phyloP scores from a whole-genome alignment of 2,113 vertebrate species.

The Galeopterus variegatus region DNA sequence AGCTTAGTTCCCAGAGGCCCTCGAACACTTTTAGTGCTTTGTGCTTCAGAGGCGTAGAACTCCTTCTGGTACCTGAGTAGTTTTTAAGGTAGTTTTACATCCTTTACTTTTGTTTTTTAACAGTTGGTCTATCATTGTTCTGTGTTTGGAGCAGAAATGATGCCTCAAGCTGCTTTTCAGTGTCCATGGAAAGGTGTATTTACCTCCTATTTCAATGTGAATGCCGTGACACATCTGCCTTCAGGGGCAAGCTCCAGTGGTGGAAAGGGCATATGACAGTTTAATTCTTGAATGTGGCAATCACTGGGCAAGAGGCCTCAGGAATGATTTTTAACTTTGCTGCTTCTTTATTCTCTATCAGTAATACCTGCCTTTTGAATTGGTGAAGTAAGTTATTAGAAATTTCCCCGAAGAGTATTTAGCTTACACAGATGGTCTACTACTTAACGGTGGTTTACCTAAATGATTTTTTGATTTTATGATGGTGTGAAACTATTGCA shows the following conservation, averaged over 20 bases:
- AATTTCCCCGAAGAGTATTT: neutral
- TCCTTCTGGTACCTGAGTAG: neutral
- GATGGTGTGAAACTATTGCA: too few species aligned
- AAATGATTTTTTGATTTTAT: too few species aligned
- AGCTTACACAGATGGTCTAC: neutral
- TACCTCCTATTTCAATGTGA: slow-evolving; percentile 11
- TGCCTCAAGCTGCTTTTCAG: neutral
- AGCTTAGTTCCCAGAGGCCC: neutral
- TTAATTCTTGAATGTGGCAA: neutral
- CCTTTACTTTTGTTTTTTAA: neutral
- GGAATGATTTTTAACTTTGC: neutral
- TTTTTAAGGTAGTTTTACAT: neutral
- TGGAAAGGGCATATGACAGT: neutral
- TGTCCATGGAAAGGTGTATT: neutral
- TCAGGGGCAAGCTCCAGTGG: neutral
- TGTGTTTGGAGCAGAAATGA: neutral
- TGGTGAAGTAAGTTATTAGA: neutral
- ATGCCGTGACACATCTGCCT: neutral
- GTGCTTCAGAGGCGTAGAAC: neutral
- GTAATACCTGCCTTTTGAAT: neutral
- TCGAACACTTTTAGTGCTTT: neutral
- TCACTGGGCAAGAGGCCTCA: neutral
- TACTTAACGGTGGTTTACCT: too few species aligned
- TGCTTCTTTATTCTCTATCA: neutral
- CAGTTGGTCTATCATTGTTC: neutral